These are phyloP conservation scores for Anastrepha ludens DNA, from an alignment of 1,140 invertebrate species.

Conservation along the genomic window DNA sequence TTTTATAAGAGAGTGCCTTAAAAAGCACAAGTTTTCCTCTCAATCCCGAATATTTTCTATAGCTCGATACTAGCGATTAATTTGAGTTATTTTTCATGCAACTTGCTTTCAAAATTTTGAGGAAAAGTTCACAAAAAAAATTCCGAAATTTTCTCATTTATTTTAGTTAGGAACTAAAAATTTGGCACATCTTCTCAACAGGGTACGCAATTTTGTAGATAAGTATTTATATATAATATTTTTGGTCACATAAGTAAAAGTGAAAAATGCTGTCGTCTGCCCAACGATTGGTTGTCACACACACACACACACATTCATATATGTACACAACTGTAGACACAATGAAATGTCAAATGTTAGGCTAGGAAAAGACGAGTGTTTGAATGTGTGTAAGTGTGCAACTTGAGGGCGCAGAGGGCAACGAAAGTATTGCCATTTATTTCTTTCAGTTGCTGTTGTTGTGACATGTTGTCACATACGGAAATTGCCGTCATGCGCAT, in stretches of 20 bases:
- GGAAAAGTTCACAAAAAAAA: too few relatives aligned
- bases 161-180: too few relatives aligned
- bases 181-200: too few relatives aligned
- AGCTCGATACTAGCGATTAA: too few relatives aligned
- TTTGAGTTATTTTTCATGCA: too few relatives aligned
- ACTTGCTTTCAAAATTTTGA: too few relatives aligned
- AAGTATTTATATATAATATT: background rate
- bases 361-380: background rate
- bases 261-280: background rate
- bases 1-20: too few relatives aligned
- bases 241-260: background rate
- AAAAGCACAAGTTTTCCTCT: too few relatives aligned
- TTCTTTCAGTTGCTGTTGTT: background rate
- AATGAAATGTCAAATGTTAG: background rate
- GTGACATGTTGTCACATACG: background rate
- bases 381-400: background rate
- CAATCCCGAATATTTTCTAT: too few relatives aligned
- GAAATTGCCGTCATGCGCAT: slow-evolving; percentile 44
- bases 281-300: background rate
- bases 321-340: background rate
- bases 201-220: too few relatives aligned
- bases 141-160: too few relatives aligned
- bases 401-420: background rate
- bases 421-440: background rate
- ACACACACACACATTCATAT: background rate